A percentile compares a stretch with the other conserved stretches of the same genome.
These are phyloP conservation scores for Corythornis madagascariensis DNA, from an alignment of 2,113 vertebrate genomes.

Conservation along the genomic window DNA sequence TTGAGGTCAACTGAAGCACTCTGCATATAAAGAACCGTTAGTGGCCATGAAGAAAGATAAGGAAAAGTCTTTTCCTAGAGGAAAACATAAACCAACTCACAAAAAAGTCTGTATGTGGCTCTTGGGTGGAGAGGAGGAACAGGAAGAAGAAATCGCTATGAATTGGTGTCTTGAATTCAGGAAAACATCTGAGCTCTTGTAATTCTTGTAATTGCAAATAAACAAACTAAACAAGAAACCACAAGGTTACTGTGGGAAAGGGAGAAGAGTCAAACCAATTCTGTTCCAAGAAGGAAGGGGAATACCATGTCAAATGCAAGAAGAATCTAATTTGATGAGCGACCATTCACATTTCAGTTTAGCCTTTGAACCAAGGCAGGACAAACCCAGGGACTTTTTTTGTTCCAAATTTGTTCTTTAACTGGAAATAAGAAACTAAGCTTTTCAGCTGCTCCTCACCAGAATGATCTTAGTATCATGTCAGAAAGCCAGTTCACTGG, in stretches of 20 bases:
- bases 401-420: neutral
- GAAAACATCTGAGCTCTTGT: neutral
- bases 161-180: neutral
- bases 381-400: neutral
- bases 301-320: neutral
- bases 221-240: slow-evolving; percentile 21
- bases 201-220: neutral
- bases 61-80: neutral
- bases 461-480: neutral
- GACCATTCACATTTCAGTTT: slow-evolving; percentile 7
- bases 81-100: neutral
- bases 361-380: neutral
- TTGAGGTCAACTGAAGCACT: neutral
- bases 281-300: neutral
- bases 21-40: neutral
- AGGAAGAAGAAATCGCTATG: neutral
- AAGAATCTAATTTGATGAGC: slow-evolving; percentile 6
- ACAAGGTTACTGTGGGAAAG: neutral
- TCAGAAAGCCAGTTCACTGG: neutral
- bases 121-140: neutral
- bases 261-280: neutral
- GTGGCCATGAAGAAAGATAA: neutral
- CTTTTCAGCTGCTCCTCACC: neutral
- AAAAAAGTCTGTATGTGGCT: neutral
- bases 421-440: neutral